These are phyloP conservation scores for Parasteatoda lunata DNA, from an alignment of 2,888 invertebrate genomes.

Conservation along the genomic window DNA sequence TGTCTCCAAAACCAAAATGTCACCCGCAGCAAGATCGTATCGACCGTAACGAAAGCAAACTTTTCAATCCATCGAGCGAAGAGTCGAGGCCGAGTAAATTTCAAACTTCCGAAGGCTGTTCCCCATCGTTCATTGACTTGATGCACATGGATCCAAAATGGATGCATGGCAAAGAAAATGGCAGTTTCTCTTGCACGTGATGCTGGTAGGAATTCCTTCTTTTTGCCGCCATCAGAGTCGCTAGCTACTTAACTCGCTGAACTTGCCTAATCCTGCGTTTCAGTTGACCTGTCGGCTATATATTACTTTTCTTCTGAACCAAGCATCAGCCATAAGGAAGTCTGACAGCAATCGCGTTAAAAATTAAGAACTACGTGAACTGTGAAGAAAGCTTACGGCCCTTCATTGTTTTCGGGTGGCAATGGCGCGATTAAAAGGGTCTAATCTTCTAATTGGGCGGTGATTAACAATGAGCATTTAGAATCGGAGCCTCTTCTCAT, in stretches of 20 bases:
- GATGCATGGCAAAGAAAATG: neutral
- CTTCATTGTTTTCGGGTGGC: slow-evolving; percentile 36
- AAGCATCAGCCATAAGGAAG: slow-evolving; percentile 43
- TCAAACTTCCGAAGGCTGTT: slow-evolving; percentile 42
- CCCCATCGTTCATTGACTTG: slow-evolving; percentile 62
- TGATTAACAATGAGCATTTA: too few species aligned
- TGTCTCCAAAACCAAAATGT: neutral
- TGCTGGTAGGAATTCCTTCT: slow-evolving; percentile 39
- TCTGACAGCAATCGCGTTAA: slow-evolving; percentile 33
- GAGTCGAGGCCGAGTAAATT: slow-evolving; percentile 18
- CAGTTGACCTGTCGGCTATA: slow-evolving; percentile 61
- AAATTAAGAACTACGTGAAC: slow-evolving; percentile 61
- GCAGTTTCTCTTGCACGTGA: slow-evolving; percentile 15
- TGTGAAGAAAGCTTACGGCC: slow-evolving; percentile 54
- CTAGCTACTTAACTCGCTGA: slow-evolving; percentile 53
- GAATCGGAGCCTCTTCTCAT: too few species aligned
- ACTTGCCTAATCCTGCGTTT: slow-evolving; percentile 58
- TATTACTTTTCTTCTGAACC: slow-evolving; percentile 32
- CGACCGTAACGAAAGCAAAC: slow-evolving; percentile 39
- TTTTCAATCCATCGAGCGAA: slow-evolving; percentile 6
- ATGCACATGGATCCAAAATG: slow-evolving; percentile 13
- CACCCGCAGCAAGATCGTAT: slow-evolving; percentile 1
- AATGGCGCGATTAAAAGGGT: slow-evolving; percentile 24
- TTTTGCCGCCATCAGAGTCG: slow-evolving; percentile 57
- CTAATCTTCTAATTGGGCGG: neutral